Base-by-base conservation (phyloP, 2,113 vertebrate genomes). In the Notechis scutatus region DNA sequence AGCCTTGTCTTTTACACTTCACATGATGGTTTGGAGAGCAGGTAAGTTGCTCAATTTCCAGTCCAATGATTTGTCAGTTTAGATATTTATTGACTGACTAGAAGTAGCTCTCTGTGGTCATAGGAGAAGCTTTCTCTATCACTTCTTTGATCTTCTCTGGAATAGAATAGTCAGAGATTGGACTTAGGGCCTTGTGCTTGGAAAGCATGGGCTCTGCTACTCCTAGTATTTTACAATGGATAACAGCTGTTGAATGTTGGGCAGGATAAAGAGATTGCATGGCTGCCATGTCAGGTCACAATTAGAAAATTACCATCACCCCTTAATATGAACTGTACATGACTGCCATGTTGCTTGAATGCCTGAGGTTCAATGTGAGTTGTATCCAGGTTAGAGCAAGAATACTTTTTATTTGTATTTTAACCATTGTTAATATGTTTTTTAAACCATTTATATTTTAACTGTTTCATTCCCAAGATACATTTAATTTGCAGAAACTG, bases 401-500 rank as follows among this genome's bases (percentile, higher is more conserved):
- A n/a, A 64, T 3, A 39, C 14, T 29, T 59, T 24, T 29, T 12
- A 24, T 91, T 55, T 34, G 54, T 3, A 52, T 26, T 57, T 29
- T 45, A 39, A 59, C 8, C 59, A 61, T 61, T 61, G 59, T 9
- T 61, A 61, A 29, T 11, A 26, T 3, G 59, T 24, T 61, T 59
- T 59, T 59, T 59, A 59, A 59, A 26, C 23, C 45, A 42, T 89
- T 55, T 34, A 34, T 11, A 42, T 26, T 69, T 29, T 34, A 39
- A 26, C 24, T 81, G 7, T 85, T 94, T 54, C 89, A 50, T 57
- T 4, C 9, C 93, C 64, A 39, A 11, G 18, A 55, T 61, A 0
- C 59, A 4, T 95, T 91, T 94, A 94, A 91, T 95, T 59, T 93
- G 89, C 96, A 97, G 98, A 97, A 89, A 87, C 34, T 59, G 93